Evolutionary conservation across 2,888 invertebrate genomes (phyloP).

Genomic region (Eristalis tenax): DNA sequence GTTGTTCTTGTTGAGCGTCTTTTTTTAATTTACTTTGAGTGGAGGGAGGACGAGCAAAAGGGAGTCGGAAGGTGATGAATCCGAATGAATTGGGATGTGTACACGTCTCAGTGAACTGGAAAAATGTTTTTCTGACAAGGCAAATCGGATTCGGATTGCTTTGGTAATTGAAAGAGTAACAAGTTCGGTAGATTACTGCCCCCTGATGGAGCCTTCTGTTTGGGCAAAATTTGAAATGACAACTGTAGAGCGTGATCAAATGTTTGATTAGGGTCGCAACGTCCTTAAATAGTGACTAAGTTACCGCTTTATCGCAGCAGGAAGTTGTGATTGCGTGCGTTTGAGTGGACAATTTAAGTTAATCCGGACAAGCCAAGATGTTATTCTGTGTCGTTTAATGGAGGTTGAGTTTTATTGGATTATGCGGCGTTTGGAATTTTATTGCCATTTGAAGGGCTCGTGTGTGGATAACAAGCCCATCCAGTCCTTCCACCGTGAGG

Average conservation of each 20-base stretch:
- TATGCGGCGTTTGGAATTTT: neutral
- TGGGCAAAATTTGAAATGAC: neutral
- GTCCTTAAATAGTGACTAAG: neutral
- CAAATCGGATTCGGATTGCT: slow-evolving; percentile 12
- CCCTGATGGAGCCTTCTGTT: neutral
- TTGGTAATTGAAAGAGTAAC: slow-evolving; percentile 5
- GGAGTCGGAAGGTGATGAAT: slow-evolving; percentile 20
- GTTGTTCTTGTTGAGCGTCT: slow-evolving; percentile 33
- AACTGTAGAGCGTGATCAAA: neutral
- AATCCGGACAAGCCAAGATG: too few species aligned
- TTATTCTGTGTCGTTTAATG: too few species aligned
- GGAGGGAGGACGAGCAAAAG: neutral
- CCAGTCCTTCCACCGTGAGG: too few species aligned
- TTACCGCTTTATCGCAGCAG: neutral
- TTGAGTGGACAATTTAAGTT: neutral
- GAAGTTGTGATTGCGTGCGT: neutral
- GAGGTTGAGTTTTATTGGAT: neutral
- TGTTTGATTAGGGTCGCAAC: neutral
- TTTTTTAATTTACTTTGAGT: slow-evolving; percentile 51
- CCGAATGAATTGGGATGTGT: slow-evolving; percentile 20
- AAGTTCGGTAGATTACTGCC: neutral
- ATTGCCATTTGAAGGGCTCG: too few species aligned
- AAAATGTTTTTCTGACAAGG: slow-evolving; percentile 30
- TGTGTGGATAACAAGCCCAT: too few species aligned
- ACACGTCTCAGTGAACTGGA: slow-evolving; percentile 34